phyloP scores from a whole-genome alignment of 2,888 invertebrate genomes.

The Andricus curvator region DNA sequence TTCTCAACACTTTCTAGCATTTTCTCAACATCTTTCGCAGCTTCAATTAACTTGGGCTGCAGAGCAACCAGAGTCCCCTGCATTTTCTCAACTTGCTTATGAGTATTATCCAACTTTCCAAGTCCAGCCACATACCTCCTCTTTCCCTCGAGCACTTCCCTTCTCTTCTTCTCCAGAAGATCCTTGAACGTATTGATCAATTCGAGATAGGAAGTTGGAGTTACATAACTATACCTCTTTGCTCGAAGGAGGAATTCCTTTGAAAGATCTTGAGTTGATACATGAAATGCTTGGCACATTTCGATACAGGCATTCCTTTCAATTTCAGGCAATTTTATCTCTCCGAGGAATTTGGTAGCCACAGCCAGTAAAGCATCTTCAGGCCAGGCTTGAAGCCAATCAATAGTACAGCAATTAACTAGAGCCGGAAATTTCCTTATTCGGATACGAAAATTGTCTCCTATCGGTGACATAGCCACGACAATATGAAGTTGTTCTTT shows the following conservation, averaged over 20 bases:
- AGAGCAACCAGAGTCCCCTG: constrained; percentile 90
- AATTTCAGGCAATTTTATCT: constrained; percentile 86
- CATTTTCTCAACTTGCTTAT: constrained; percentile 89
- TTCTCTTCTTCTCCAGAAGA: constrained; percentile 87
- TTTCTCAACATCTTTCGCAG: constrained; percentile 92
- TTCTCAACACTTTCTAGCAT: constrained; percentile 92
- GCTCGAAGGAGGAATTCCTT: constrained; percentile 83
- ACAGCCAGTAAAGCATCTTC: constrained; percentile 94
- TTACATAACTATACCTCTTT: constrained; percentile 91
- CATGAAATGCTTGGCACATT: constrained; percentile 94
- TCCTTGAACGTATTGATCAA: constrained; percentile 93
- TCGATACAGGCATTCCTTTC: constrained; percentile 90
- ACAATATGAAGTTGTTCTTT: constrained; percentile 94
- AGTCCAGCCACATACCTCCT: constrained; percentile 92
- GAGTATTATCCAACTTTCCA: constrained; percentile 91
- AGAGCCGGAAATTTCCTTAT: constrained; percentile 95
- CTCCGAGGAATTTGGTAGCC: constrained; percentile 87
- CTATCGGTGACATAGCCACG: constrained; percentile 94
- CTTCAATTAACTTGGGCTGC: constrained; percentile 92
- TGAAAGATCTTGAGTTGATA: constrained; percentile 88
- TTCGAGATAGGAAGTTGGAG: constrained; percentile 95
- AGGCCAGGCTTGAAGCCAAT: constrained; percentile 98
- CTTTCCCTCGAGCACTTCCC: constrained; percentile 83
- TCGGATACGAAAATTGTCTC: constrained; percentile 89
- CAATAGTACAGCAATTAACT: constrained; percentile 97